Evolutionary conservation across 2,113 vertebrate genomes (phyloP).

Genomic region (Neotragus pygmaeus): DNA sequence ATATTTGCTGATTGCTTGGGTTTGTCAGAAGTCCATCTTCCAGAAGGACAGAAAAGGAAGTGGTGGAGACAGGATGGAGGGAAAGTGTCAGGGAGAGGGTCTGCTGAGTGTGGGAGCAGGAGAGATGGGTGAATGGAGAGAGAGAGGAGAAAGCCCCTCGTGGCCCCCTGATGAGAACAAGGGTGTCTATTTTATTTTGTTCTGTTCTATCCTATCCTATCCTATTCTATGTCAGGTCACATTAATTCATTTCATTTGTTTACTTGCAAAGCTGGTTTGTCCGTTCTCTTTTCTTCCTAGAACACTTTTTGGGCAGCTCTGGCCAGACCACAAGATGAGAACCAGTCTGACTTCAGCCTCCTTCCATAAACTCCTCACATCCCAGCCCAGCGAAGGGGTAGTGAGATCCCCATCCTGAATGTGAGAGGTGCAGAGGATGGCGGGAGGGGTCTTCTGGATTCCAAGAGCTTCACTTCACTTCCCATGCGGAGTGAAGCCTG

Average conservation of each 20-base stretch:
- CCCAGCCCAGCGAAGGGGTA: not conserved
- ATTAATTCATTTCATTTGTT: not conserved
- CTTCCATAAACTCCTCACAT: not conserved
- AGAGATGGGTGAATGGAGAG: not conserved
- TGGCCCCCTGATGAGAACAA: not conserved
- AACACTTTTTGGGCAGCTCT: not conserved
- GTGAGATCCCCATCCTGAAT: not conserved
- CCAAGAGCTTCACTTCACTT: not conserved
- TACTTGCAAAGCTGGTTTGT: not conserved
- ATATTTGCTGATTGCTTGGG: not conserved
- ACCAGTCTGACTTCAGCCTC: not conserved
- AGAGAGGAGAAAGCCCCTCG: not conserved
- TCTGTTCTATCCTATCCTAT: not conserved
- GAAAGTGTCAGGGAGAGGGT: not conserved
- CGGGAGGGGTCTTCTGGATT: not conserved
- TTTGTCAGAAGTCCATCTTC: not conserved
- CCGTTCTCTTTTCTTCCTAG: not conserved
- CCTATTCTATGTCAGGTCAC: not conserved
- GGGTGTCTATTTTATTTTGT: not conserved
- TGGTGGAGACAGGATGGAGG: not conserved
- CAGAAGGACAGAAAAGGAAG: not conserved
- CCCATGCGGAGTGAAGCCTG: not conserved
- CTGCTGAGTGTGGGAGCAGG: not conserved
- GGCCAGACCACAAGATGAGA: not conserved
- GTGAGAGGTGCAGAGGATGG: not conserved